These are phyloP conservation scores for Styela clava DNA, from an alignment of 23 tunicate genomes.

Conservation along the genomic window DNA sequence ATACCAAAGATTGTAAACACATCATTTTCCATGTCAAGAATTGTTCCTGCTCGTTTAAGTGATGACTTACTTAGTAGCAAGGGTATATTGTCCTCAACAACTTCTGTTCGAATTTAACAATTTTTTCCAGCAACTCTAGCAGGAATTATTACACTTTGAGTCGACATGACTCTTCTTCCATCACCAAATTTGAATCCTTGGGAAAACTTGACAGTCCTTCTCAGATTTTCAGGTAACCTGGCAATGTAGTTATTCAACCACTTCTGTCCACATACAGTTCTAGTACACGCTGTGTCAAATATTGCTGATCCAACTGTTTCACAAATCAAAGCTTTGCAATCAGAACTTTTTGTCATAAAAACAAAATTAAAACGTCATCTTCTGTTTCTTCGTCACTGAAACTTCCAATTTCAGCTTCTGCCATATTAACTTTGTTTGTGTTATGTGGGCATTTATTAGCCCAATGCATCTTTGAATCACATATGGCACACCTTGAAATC, in stretches of 20 bases:
- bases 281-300: neutral
- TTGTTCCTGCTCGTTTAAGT: neutral
- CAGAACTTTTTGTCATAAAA: neutral
- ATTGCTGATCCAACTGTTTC: neutral
- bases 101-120: neutral
- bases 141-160: neutral
- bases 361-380: too few relatives aligned
- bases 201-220: neutral
- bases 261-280: neutral
- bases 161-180: neutral
- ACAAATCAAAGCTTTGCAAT: neutral
- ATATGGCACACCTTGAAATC: neutral
- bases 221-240: neutral
- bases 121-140: neutral
- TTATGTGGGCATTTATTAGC: neutral
- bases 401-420: neutral
- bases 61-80: neutral
- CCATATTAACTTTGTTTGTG: neutral
- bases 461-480: neutral
- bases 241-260: neutral
- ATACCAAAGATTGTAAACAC: conserved; percentile 20
- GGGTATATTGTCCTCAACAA: neutral
- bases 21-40: conserved; percentile 4
- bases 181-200: neutral
- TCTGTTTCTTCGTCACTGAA: neutral